Evolutionary conservation across 2,888 invertebrate genomes (phyloP).

Genomic region (Sturmia bella): DNA sequence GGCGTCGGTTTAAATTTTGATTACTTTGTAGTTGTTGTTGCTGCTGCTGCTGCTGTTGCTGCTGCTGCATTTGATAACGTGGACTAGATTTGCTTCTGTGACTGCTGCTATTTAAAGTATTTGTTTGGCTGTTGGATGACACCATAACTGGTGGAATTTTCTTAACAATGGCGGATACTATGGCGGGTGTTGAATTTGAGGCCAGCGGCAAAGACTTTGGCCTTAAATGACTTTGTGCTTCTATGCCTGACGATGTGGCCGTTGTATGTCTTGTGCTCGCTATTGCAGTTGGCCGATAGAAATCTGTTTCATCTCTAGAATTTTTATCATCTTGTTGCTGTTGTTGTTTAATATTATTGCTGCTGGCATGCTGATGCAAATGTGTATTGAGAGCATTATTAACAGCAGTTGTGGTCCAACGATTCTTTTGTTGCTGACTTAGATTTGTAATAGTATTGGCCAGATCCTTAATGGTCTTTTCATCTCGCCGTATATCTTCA

Average conservation of each 20-base stretch:
- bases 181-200: slow-evolving; percentile 81
- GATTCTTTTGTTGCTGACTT: slow-evolving; percentile 82
- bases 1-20: slow-evolving; percentile 74
- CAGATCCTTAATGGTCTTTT: slow-evolving; percentile 90
- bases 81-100: slow-evolving; percentile 67
- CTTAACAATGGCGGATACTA: slow-evolving; percentile 82
- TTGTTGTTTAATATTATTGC: slow-evolving; percentile 41
- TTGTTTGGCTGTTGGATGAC: slow-evolving; percentile 69
- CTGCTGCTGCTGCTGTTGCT: slow-evolving; percentile 74
- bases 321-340: slow-evolving; percentile 75
- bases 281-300: slow-evolving; percentile 71
- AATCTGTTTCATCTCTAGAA: slow-evolving; percentile 82
- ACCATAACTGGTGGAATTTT: slow-evolving; percentile 81
- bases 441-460: slow-evolving; percentile 91
- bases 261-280: slow-evolving; percentile 66
- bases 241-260: slow-evolving; percentile 36
- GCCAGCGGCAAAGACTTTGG: slow-evolving; percentile 82
- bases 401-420: slow-evolving; percentile 83
- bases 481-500: slow-evolving; percentile 84
- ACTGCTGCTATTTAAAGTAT: slow-evolving; percentile 65
- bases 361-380: slow-evolving; percentile 74
- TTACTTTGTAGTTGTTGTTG: slow-evolving; percentile 75
- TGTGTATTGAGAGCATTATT: slow-evolving; percentile 78
- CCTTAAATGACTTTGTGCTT: slow-evolving; percentile 73
- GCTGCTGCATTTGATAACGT: slow-evolving; percentile 77